Conservation (phyloP, 2,888 invertebrate genomes). For the Autographa pulchrina region DNA sequence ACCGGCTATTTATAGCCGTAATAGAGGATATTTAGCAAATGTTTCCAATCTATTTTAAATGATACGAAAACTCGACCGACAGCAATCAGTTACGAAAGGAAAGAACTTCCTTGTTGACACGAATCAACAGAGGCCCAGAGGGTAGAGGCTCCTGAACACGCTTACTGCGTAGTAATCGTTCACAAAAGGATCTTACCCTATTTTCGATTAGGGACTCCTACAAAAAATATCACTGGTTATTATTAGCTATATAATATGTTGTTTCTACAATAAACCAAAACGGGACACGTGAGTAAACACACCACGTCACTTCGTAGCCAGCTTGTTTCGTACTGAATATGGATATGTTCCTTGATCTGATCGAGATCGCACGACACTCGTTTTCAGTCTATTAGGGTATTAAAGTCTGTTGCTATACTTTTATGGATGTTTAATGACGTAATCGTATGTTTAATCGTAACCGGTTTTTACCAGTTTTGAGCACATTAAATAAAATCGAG, state of each 20-base stretch:
- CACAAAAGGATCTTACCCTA: neutral
- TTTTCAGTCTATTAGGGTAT: slow-evolving; percentile 9
- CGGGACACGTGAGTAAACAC: neutral
- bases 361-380: slow-evolving; percentile 9
- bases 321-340: neutral
- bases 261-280: neutral
- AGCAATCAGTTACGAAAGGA: neutral
- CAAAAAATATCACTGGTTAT: neutral
- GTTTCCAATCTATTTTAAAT: neutral
- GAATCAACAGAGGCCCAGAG: neutral
- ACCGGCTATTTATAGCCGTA: neutral
- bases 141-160: slow-evolving; percentile 1
- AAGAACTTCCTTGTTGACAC: slow-evolving; percentile 4
- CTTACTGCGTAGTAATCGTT: neutral
- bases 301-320: neutral
- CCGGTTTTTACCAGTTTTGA: slow-evolving; percentile 24
- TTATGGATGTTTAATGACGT: slow-evolving; percentile 44
- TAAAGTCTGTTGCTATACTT: slow-evolving; percentile 3
- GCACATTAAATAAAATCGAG: slow-evolving; percentile 25
- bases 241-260: neutral
- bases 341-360: neutral
- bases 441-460: no score
- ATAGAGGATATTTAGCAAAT: neutral
- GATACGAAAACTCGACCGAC: neutral
- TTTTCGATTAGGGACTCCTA: neutral